Evolutionary conservation across 1,140 invertebrate species (phyloP).

Genomic region (Phortica variegata): DNA sequence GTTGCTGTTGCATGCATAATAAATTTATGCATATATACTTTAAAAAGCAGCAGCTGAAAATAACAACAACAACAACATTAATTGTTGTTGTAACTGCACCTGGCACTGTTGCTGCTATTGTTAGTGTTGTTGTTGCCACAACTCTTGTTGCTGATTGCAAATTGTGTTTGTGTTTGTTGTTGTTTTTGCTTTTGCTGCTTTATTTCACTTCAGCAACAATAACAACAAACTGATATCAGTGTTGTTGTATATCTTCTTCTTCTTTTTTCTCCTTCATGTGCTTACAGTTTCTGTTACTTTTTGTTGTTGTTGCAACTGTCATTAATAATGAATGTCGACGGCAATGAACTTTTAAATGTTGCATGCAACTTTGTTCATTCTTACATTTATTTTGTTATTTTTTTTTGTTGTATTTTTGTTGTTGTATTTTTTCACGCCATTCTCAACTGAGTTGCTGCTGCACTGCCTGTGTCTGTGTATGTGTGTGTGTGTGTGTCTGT

Average conservation of each 20-base stretch:
- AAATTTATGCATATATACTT: constrained; percentile 28
- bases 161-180: no score
- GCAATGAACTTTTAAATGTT: constrained; percentile 58
- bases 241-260: no score
- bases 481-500: no score
- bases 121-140: constrained; percentile 22
- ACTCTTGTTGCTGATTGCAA: constrained; percentile 41
- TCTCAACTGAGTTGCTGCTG: no score
- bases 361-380: constrained; percentile 38
- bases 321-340: constrained; percentile 58
- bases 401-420: background rate
- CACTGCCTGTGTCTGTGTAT: background rate
- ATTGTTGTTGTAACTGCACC: constrained; percentile 7
- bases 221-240: no score
- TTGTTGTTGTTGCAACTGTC: constrained; percentile 31
- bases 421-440: background rate
- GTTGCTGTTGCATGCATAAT: constrained; percentile 28
- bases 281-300: constrained; percentile 2
- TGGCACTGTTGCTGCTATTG: constrained; percentile 8
- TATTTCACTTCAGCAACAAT: constrained; percentile 35
- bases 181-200: constrained; percentile 51
- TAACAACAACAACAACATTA: no score
- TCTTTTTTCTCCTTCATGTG: constrained; percentile 14
- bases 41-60: constrained; percentile 14
- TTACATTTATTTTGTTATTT: background rate